Evolutionary conservation across 2,797 vertebrate species (phyloP).

Genomic region (Rhinichthys osculus): DNA sequence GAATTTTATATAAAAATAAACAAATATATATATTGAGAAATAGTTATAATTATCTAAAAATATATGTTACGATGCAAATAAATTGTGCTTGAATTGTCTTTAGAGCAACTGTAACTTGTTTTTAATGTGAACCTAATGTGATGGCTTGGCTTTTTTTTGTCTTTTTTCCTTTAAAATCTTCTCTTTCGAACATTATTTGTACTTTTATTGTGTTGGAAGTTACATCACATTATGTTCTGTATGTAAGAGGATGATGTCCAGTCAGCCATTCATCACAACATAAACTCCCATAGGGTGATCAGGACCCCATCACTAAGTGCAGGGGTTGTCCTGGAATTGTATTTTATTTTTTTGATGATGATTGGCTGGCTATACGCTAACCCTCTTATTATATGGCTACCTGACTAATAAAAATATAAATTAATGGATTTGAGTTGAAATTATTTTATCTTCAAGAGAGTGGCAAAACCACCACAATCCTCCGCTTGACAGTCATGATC

Average conservation of each 20-base stretch:
- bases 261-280: not conserved
- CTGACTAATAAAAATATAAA: conserved; percentile 1
- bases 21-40: not conserved
- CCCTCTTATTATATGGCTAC: not conserved
- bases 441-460: not conserved
- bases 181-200: conserved; percentile 18
- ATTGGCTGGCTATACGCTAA: conserved; percentile 5
- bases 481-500: not conserved
- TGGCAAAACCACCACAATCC: not conserved
- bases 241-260: conserved; percentile 1
- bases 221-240: not conserved
- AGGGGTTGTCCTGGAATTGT: not conserved
- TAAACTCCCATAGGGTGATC: not conserved
- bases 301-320: not conserved
- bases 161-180: not conserved
- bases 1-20: not conserved
- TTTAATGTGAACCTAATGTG: conserved; percentile 32
- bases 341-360: not conserved
- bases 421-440: not conserved
- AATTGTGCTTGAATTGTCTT: conserved; percentile 2
- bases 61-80: conserved; percentile 39
- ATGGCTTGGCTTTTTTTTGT: conserved; percentile 13
- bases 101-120: conserved; percentile 15
- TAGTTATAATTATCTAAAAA: conserved; percentile 16
- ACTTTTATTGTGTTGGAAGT: not conserved